Percentiles rank a stretch among this genome's conserved stretches.
Conservation (phyloP, 2,888 invertebrate species). For the Allolobophora icterica region DNA sequence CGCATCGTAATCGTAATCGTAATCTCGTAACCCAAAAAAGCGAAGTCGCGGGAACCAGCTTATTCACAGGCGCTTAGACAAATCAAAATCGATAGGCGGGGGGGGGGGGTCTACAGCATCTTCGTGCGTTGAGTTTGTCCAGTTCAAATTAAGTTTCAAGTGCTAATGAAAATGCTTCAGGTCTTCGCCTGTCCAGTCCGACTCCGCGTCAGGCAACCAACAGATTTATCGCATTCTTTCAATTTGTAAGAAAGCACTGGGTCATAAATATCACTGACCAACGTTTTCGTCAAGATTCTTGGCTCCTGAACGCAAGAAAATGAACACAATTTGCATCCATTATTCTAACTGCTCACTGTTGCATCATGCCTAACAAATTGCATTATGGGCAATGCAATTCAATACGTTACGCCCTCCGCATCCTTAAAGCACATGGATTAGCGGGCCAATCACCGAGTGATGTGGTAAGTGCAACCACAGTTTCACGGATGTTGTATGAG, state of each 20-base stretch:
- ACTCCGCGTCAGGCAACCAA: background rate
- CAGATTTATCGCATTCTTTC: background rate
- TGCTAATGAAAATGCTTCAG: background rate
- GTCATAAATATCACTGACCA: background rate
- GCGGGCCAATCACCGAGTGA: too few species aligned
- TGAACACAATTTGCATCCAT: background rate
- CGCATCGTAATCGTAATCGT: too few species aligned
- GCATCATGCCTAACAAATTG: background rate
- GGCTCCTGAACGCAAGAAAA: background rate
- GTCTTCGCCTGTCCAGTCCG: background rate
- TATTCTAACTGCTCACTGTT: background rate
- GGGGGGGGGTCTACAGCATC: too few species aligned
- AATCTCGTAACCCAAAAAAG: too few species aligned
- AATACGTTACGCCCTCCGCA: too few species aligned
- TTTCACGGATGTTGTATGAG: too few species aligned
- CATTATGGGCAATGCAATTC: background rate
- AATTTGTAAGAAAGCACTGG: background rate
- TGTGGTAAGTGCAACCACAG: too few species aligned
- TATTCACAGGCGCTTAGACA: too few species aligned
- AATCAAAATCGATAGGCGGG: too few species aligned
- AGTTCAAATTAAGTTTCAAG: background rate
- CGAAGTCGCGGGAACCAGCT: too few species aligned
- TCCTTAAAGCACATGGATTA: too few species aligned
- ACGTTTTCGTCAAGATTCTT: background rate
- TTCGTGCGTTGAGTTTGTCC: background rate